phyloP scores from a whole-genome alignment of 2,888 invertebrate species.

The Mimachlamys varia region DNA sequence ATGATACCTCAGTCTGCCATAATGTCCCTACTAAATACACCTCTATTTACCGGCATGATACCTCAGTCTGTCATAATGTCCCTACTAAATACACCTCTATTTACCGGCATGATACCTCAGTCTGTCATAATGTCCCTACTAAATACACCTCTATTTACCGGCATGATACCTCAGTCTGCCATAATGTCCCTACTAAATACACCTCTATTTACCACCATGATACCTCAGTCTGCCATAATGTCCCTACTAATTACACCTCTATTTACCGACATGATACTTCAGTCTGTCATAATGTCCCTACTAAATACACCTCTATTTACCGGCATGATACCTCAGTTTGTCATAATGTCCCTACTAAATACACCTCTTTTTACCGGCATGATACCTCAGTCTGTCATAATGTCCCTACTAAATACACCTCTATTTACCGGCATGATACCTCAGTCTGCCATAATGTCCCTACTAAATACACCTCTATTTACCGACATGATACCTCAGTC shows the following conservation, averaged over 20 bases:
- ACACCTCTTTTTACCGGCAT: not conserved
- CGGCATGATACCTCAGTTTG: not conserved
- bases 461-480: not conserved
- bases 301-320: not conserved
- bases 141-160: not conserved
- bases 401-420: too few relatives aligned
- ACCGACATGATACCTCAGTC: not conserved
- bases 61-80: not conserved
- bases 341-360: too few relatives aligned
- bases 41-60: not conserved
- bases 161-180: not conserved
- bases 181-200: too few relatives aligned
- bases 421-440: not conserved
- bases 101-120: not conserved
- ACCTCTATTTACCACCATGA: not conserved
- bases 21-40: too few relatives aligned
- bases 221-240: not conserved
- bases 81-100: not conserved
- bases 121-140: too few relatives aligned
- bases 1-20: not conserved
- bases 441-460: not conserved
- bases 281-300: too few relatives aligned
- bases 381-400: not conserved
- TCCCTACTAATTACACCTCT: too few relatives aligned
- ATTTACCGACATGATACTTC: not conserved